These are phyloP conservation scores for Pilophorus perplexus DNA, from an alignment of 2,888 invertebrate genomes.

Conservation along the genomic window DNA sequence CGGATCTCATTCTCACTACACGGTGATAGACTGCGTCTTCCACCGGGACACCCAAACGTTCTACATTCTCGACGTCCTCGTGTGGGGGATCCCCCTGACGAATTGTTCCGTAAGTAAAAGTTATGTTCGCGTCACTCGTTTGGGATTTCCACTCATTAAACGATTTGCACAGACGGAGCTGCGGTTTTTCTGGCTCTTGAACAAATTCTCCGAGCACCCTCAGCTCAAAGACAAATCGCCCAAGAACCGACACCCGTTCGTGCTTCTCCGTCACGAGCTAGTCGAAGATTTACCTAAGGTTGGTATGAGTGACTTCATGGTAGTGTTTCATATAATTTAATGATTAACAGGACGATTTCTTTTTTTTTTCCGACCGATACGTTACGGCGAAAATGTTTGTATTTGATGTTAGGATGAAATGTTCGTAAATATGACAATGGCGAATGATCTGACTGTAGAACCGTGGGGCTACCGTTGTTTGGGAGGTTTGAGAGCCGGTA, in stretches of 20 bases:
- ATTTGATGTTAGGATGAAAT: too few relatives aligned
- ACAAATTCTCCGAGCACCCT: slow-evolving; percentile 58
- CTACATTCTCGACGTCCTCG: slow-evolving; percentile 78
- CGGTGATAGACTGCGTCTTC: slow-evolving; percentile 81
- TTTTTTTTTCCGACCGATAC: too few relatives aligned
- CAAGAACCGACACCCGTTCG: slow-evolving; percentile 39
- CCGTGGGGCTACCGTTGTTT: too few relatives aligned
- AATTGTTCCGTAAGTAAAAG: slow-evolving; percentile 31
- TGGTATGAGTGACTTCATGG: too few relatives aligned
- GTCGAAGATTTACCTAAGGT: slow-evolving; percentile 27
- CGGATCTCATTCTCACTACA: slow-evolving; percentile 44
- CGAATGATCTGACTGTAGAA: too few relatives aligned
- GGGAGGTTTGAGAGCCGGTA: too few relatives aligned
- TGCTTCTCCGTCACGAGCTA: slow-evolving; percentile 20
- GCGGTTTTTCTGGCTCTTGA: slow-evolving; percentile 77
- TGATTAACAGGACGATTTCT: too few relatives aligned
- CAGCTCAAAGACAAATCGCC: slow-evolving; percentile 7
- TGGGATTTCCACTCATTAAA: not conserved
- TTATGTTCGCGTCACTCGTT: not conserved
- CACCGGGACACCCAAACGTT: slow-evolving; percentile 60
- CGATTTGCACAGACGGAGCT: slow-evolving; percentile 65
- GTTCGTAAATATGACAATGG: too few relatives aligned
- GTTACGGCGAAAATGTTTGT: too few relatives aligned
- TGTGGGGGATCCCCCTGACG: slow-evolving; percentile 59
- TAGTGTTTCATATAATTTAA: too few relatives aligned